A percentile compares a stretch with the other conserved stretches of the same genome.
Evolutionary conservation across 1,140 invertebrate species (phyloP).

Genomic region (Anagrus nilaparvatae): DNA sequence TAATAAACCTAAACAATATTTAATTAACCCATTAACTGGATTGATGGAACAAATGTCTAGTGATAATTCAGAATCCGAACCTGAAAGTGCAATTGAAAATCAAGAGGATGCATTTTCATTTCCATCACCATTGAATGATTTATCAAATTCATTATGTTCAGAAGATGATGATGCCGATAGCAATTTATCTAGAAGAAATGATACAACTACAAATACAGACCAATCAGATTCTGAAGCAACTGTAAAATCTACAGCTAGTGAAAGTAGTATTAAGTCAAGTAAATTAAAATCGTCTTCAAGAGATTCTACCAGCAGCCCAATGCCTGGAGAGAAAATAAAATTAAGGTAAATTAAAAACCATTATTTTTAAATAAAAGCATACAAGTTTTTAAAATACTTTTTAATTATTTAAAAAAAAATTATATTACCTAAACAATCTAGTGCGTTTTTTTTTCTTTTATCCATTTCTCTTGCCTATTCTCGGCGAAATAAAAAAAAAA

Average conservation of each 20-base stretch:
- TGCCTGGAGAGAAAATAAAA: slow-evolving; percentile 68
- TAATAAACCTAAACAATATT: slow-evolving; percentile 58
- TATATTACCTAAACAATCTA: no score
- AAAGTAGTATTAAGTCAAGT: slow-evolving; percentile 40
- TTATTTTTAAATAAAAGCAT: background rate
- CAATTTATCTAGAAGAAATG: slow-evolving; percentile 41
- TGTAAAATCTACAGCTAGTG: slow-evolving; percentile 45
- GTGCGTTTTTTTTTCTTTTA: no score
- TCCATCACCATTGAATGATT: slow-evolving; percentile 44
- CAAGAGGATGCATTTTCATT: slow-evolving; percentile 47
- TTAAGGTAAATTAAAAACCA: slow-evolving; percentile 42
- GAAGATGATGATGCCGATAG: slow-evolving; percentile 49
- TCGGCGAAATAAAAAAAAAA: no score
- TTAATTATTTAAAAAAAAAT: no score
- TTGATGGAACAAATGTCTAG: slow-evolving; percentile 71
- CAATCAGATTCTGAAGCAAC: slow-evolving; percentile 55
- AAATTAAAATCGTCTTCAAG: slow-evolving; percentile 35
- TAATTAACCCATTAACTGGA: slow-evolving; percentile 81
- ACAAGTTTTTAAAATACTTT: no score
- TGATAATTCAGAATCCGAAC: slow-evolving; percentile 46
- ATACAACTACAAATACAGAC: slow-evolving; percentile 45
- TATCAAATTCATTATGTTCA: slow-evolving; percentile 52
- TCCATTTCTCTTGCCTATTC: no score
- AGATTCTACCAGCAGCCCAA: slow-evolving; percentile 34
- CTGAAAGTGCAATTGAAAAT: slow-evolving; percentile 42